Conservation (phyloP, 92 coral and sea anemone species). For the Siderastrea siderea region DNA sequence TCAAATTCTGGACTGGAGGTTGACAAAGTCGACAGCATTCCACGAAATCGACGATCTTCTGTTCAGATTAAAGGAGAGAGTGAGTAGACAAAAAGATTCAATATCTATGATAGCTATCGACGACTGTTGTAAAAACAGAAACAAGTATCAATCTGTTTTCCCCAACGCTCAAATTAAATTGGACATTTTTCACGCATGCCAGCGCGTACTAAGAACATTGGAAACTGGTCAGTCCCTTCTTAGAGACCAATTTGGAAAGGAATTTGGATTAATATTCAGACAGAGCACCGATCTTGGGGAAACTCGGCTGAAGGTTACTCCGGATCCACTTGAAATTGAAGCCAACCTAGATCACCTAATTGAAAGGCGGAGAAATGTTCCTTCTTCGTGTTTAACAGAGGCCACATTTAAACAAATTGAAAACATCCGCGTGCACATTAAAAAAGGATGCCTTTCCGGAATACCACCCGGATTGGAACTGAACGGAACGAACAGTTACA, state of each 20-base stretch:
- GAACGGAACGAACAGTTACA: slow-evolving; percentile 55
- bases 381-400: not conserved
- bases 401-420: slow-evolving; percentile 31
- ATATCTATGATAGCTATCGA: slow-evolving; percentile 32
- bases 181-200: slow-evolving; percentile 31
- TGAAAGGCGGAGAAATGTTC: slow-evolving; percentile 43
- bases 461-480: slow-evolving; percentile 58
- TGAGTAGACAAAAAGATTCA: not conserved
- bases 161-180: slow-evolving; percentile 9
- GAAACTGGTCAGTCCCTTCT: slow-evolving; percentile 2
- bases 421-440: slow-evolving; percentile 29
- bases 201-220: slow-evolving; percentile 44
- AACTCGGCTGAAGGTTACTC: slow-evolving; percentile 16
- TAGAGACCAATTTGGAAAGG: not conserved
- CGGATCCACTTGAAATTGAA: slow-evolving; percentile 21
- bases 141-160: slow-evolving; percentile 32
- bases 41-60: slow-evolving; percentile 43
- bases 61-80: not conserved
- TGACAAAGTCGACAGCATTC: slow-evolving; percentile 46
- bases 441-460: slow-evolving; percentile 55
- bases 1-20: slow-evolving; percentile 47
- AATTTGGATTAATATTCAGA: slow-evolving; percentile 9
- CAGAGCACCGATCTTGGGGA: slow-evolving; percentile 35
- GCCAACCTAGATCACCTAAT: slow-evolving; percentile 34
- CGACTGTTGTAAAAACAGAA: slow-evolving; percentile 53